Evolutionary conservation across 2,113 vertebrate species (phyloP).

Genomic region (Podarcis muralis): DNA sequence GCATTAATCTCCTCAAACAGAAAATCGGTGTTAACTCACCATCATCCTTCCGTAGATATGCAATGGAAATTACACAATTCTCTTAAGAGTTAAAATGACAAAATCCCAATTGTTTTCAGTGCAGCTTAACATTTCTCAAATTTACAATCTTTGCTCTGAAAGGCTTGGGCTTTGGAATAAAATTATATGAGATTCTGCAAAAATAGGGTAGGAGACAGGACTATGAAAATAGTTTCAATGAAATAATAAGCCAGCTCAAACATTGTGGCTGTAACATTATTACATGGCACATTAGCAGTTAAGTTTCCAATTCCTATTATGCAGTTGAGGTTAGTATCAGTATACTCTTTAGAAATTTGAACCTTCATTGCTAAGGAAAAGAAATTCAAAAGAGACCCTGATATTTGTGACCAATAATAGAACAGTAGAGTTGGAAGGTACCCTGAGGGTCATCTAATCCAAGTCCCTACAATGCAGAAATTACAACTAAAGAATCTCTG

Average conservation of each 20-base stretch:
- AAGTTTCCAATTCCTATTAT: background rate
- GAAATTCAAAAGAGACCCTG: background rate
- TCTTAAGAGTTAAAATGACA: background rate
- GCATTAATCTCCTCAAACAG: background rate
- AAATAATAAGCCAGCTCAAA: background rate
- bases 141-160: background rate
- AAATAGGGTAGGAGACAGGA: background rate
- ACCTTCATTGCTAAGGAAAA: background rate
- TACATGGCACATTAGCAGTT: background rate
- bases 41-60: background rate
- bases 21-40: background rate
- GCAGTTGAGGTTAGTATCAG: too few relatives aligned
- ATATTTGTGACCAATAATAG: too few relatives aligned
- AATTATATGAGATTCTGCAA: background rate
- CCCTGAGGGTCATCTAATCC: too few relatives aligned
- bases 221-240: background rate
- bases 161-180: background rate
- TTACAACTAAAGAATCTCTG: too few relatives aligned
- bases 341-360: background rate
- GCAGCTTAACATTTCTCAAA: background rate
- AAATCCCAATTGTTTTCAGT: background rate
- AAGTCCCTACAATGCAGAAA: too few relatives aligned
- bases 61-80: background rate
- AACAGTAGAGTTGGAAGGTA: too few relatives aligned
- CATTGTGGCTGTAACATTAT: rapidly evolving